Percentiles rank a stretch among this genome's conserved stretches.
These are phyloP conservation scores for Calyptommatus sinebrachiatus DNA, from an alignment of 2,113 vertebrate genomes.

Conservation along the genomic window DNA sequence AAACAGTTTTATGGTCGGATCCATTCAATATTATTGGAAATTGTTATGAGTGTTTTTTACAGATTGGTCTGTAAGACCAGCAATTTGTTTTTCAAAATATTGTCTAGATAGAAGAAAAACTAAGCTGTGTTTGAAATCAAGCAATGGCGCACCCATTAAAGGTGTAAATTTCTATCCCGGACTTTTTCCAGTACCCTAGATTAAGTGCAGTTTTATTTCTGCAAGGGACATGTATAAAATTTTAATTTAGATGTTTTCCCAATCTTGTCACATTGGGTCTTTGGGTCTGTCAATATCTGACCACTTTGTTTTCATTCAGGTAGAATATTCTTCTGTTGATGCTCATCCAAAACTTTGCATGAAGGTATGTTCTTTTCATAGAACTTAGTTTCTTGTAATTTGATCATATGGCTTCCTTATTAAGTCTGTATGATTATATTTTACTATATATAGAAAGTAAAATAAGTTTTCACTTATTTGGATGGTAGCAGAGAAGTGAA, in stretches of 20 bases:
- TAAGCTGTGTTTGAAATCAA: no score
- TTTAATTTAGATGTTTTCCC: neutral
- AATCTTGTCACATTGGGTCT: neutral
- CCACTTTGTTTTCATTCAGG: conserved; percentile 63
- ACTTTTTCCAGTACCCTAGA: neutral
- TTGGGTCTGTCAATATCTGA: neutral
- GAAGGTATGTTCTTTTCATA: conserved; percentile 73
- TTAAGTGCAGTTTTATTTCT: neutral
- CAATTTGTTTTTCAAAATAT: no score
- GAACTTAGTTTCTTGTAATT: conserved; percentile 19
- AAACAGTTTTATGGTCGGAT: no score
- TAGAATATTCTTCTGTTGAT: conserved; percentile 78
- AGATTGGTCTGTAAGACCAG: no score
- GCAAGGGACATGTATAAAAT: neutral
- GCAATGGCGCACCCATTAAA: no score
- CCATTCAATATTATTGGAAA: no score
- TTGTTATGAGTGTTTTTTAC: no score
- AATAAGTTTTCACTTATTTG: neutral
- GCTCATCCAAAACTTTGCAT: conserved; percentile 83
- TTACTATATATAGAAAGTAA: neutral
- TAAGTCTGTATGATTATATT: neutral
- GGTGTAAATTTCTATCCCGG: no score
- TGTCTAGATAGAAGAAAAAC: no score
- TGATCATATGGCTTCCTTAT: neutral
- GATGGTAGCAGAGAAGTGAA: neutral